A percentile compares a stretch with the other conserved stretches of the same genome.
Evolutionary conservation across 2,888 invertebrate species (phyloP).

Genomic region (Scaptomyza reducta): DNA sequence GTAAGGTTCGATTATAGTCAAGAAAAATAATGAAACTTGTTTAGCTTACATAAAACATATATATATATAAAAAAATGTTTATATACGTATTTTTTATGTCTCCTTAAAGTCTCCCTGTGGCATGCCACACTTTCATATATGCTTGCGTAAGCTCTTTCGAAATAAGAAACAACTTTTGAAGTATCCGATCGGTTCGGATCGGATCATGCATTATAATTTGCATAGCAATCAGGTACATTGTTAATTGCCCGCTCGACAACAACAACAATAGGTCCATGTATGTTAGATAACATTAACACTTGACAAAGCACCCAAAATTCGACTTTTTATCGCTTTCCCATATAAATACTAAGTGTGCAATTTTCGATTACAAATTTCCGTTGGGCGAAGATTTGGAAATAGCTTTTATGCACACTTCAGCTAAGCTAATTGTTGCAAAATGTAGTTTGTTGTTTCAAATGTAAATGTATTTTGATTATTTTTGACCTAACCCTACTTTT

Average conservation of each 20-base stretch:
- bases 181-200: slow-evolving; percentile 7
- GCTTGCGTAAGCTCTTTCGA: background rate
- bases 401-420: background rate
- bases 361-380: background rate
- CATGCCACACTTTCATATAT: background rate
- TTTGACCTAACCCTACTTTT: too few species aligned
- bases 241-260: slow-evolving; percentile 22
- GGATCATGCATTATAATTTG: slow-evolving; percentile 28
- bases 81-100: background rate
- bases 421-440: background rate
- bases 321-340: background rate
- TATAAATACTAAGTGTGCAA: background rate
- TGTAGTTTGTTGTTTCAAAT: background rate
- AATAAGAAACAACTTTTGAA: slow-evolving; percentile 32
- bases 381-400: background rate
- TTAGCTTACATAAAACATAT: too few species aligned
- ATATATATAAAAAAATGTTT: too few species aligned
- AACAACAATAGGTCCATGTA: background rate
- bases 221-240: slow-evolving; percentile 24
- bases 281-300: slow-evolving; percentile 7
- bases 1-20: background rate
- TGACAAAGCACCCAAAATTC: slow-evolving; percentile 10
- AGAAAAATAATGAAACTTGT: background rate
- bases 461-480: too few species aligned
- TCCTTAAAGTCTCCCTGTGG: background rate